Conservation (phyloP, 1,140 invertebrate genomes). For the Adelges cooleyi region DNA sequence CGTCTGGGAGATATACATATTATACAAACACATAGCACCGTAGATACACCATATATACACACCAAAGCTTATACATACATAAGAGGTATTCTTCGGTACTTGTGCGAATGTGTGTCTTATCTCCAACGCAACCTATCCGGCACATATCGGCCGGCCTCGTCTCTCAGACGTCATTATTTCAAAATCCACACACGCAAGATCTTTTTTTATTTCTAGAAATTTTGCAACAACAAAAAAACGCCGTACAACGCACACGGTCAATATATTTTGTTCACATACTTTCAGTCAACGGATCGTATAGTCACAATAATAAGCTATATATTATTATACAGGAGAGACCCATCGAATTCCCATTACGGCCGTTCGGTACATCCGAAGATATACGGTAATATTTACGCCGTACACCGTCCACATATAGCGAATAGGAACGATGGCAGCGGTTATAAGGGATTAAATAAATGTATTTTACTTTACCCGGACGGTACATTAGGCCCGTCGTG, state of each 20-base stretch:
- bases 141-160: no score
- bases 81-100: no score
- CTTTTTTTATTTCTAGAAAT: no score
- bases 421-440: neutral
- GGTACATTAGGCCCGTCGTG: neutral
- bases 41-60: neutral
- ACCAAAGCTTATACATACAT: no score
- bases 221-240: neutral
- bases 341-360: conserved; percentile 14
- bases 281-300: neutral
- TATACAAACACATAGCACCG: neutral
- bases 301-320: neutral
- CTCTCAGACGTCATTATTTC: no score
- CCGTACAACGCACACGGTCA: neutral
- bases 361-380: no score
- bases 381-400: no score
- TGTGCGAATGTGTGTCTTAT: no score
- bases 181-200: no score
- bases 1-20: neutral
- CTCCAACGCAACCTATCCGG: no score
- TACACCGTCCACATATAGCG: neutral
- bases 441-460: neutral
- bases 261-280: neutral
- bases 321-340: neutral
- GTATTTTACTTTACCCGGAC: neutral